A percentile compares a stretch with the other conserved stretches of the same genome.
phyloP scores from a whole-genome alignment of 2,888 invertebrate species.

The Atherix ibis region DNA sequence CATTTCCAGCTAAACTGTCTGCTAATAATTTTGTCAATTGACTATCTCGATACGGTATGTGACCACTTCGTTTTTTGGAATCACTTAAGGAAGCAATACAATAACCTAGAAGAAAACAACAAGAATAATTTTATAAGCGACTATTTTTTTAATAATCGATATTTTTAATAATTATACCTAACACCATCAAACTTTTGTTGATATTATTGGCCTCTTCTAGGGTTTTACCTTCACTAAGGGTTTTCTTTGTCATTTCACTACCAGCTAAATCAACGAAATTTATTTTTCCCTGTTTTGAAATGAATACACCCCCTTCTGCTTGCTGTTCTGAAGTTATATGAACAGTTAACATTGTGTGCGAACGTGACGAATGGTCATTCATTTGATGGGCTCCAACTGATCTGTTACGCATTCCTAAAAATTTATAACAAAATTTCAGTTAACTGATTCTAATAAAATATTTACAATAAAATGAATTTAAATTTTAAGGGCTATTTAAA shows the following conservation, averaged over 20 bases:
- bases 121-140: not conserved
- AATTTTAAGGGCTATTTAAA: too few relatives aligned
- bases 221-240: conserved; percentile 71
- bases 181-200: conserved; percentile 85
- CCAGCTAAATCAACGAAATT: conserved; percentile 93
- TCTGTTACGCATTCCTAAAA: conserved; percentile 70
- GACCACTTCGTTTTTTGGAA: conserved; percentile 57
- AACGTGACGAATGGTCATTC: conserved; percentile 86
- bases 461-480: not conserved
- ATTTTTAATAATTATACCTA: conserved; percentile 44
- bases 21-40: conserved; percentile 85
- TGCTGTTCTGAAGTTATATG: conserved; percentile 75
- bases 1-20: conserved; percentile 85
- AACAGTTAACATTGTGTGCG: conserved; percentile 83
- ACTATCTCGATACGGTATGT: conserved; percentile 89
- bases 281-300: conserved; percentile 84
- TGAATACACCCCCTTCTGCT: conserved; percentile 64
- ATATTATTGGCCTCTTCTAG: conserved; percentile 91
- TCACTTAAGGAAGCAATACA: conserved; percentile 88
- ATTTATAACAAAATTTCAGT: too few relatives aligned
- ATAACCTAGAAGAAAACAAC: conserved; percentile 46
- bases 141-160: not conserved
- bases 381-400: conserved; percentile 81
- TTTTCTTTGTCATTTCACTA: conserved; percentile 92
- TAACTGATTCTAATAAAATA: too few relatives aligned